These are phyloP conservation scores for Chromis chromis DNA, from an alignment of 2,797 vertebrate species.

Conservation along the genomic window DNA sequence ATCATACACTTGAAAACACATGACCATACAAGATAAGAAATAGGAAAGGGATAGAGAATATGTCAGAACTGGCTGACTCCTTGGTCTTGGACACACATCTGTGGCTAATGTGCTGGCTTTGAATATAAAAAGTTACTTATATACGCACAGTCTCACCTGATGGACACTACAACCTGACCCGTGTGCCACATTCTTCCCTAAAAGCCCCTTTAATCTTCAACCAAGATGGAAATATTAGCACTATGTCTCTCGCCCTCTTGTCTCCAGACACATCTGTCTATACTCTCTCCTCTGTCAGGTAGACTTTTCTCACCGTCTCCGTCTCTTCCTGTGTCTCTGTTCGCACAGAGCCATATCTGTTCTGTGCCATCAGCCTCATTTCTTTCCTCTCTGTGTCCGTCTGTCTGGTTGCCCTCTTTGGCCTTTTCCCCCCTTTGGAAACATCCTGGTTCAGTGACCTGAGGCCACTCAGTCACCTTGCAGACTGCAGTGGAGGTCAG, in stretches of 20 bases:
- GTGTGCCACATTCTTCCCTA: constrained; percentile 23
- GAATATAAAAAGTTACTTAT: neutral
- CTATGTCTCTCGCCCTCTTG: neutral
- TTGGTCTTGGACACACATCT: too few relatives aligned
- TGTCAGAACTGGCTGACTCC: too few relatives aligned
- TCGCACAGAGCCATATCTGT: constrained; percentile 65
- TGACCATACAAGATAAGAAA: neutral
- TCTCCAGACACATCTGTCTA: constrained; percentile 64
- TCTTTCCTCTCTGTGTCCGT: constrained; percentile 22
- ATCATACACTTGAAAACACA: neutral
- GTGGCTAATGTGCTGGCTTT: neutral
- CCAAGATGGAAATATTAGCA: constrained; percentile 48
- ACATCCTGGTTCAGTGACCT: constrained; percentile 55
- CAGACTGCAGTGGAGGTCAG: constrained; percentile 28
- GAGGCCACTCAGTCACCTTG: constrained; percentile 44
- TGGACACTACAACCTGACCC: constrained; percentile 13
- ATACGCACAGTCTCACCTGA: constrained; percentile 19
- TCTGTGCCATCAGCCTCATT: constrained; percentile 37
- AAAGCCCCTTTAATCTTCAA: constrained; percentile 21
- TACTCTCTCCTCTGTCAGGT: constrained; percentile 38
- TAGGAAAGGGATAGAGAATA: neutral
- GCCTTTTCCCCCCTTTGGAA: constrained; percentile 40
- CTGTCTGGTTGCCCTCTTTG: constrained; percentile 30
- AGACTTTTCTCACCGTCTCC: constrained; percentile 49
- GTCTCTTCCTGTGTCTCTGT: constrained; percentile 47